Conservation (phyloP, 1,140 invertebrate species). For the Psix sp. region DNA sequence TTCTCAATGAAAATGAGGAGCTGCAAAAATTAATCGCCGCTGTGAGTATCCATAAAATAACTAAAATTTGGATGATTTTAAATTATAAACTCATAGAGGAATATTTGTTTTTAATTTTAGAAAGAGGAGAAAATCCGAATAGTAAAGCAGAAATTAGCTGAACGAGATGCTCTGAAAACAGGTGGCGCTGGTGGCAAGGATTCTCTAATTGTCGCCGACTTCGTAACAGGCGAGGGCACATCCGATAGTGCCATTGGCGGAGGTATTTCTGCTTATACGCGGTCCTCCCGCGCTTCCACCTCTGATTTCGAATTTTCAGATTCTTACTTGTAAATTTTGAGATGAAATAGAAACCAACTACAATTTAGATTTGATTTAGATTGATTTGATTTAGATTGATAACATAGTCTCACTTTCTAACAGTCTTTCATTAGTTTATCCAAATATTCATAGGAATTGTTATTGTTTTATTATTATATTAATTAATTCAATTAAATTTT, state of each 20-base stretch:
- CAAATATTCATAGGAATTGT: too few species aligned
- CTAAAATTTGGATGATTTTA: slow-evolving; percentile 17
- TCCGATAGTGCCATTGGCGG: slow-evolving; percentile 85
- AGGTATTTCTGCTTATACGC: slow-evolving; percentile 84
- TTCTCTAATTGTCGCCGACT: slow-evolving; percentile 82
- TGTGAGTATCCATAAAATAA: slow-evolving; percentile 80
- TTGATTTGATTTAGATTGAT: too few species aligned
- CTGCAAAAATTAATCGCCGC: slow-evolving; percentile 94
- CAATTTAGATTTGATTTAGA: too few species aligned
- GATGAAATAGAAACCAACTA: slow-evolving; percentile 9
- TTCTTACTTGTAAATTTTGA: slow-evolving; percentile 84
- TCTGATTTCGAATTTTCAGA: slow-evolving; percentile 92
- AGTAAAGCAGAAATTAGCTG: slow-evolving; percentile 86
- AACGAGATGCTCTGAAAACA: slow-evolving; percentile 80
- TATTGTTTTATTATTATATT: too few species aligned
- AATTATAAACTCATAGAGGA: not conserved
- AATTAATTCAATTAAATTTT: too few species aligned
- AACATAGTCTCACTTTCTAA: too few species aligned
- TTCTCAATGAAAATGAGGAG: slow-evolving; percentile 97
- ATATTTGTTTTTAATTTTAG: slow-evolving; percentile 76
- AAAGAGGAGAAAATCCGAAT: slow-evolving; percentile 92
- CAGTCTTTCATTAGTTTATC: too few species aligned
- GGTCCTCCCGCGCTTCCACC: slow-evolving; percentile 86
- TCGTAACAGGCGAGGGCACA: slow-evolving; percentile 85
- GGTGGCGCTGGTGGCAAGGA: slow-evolving; percentile 70